Conservation (phyloP, 1,140 invertebrate species). For the Cydia pomonella region DNA sequence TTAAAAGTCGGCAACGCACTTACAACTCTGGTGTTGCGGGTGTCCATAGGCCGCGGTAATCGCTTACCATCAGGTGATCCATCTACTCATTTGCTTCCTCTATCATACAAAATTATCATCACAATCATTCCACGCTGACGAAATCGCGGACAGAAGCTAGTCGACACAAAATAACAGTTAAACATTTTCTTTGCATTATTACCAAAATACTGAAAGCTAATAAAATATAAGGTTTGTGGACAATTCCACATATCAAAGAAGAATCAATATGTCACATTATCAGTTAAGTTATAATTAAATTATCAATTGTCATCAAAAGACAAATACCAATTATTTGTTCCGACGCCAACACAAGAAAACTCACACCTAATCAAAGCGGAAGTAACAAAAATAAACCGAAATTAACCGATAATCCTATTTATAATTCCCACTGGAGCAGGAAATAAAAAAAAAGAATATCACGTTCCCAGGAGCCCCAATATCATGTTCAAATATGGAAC, state of each 20-base stretch:
- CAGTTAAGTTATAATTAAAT: background rate
- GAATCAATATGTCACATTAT: background rate
- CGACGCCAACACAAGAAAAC: background rate
- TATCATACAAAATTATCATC: too few relatives aligned
- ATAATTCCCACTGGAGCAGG: conserved; percentile 60
- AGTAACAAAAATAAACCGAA: conserved; percentile 28
- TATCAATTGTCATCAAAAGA: background rate
- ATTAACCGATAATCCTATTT: conserved; percentile 52
- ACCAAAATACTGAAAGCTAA: too few relatives aligned
- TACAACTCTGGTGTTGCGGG: too few relatives aligned
- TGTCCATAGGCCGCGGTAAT: too few relatives aligned
- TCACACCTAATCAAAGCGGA: conserved; percentile 54
- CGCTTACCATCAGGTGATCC: too few relatives aligned
- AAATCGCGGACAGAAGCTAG: too few relatives aligned
- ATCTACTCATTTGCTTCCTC: too few relatives aligned
- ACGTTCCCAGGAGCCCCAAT: conserved; percentile 63
- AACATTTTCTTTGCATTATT: too few relatives aligned
- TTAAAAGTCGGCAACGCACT: too few relatives aligned
- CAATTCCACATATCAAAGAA: background rate
- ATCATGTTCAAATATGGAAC: conserved; percentile 55
- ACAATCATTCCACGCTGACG: too few relatives aligned
- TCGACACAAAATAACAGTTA: too few relatives aligned
- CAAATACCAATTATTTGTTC: background rate
- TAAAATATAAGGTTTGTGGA: too few relatives aligned
- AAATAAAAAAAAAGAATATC: conserved; percentile 51